A percentile compares a stretch with the other conserved stretches of the same genome.
These are phyloP conservation scores for Spea hammondii DNA, from an alignment of 2,797 vertebrate species.

Conservation along the genomic window DNA sequence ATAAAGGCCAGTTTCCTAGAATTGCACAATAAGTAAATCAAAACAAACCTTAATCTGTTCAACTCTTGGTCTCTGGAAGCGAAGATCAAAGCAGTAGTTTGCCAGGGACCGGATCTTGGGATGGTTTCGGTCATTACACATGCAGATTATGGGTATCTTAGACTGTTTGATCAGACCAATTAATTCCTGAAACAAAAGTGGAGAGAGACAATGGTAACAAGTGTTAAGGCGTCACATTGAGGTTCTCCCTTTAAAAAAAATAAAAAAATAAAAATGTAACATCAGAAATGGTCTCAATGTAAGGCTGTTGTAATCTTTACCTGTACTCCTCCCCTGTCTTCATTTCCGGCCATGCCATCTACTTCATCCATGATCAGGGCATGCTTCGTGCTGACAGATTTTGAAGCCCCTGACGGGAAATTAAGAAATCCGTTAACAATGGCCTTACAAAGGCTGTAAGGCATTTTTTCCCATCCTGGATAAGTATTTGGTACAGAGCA, in stretches of 20 bases:
- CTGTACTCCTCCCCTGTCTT: constrained; percentile 96
- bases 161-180: constrained; percentile 87
- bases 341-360: constrained; percentile 97
- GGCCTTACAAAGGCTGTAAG: not conserved
- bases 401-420: constrained; percentile 71
- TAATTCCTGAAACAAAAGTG: constrained; percentile 75
- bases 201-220: too few species aligned
- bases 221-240: not conserved
- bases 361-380: constrained; percentile 97
- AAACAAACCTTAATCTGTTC: constrained; percentile 92
- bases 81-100: constrained; percentile 94
- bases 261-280: not conserved
- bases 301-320: constrained; percentile 59
- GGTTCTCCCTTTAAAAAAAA: not conserved
- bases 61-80: constrained; percentile 89
- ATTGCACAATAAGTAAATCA: too few species aligned
- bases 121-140: constrained; percentile 98
- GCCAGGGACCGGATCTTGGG: constrained; percentile 90
- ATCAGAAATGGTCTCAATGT: too few species aligned
- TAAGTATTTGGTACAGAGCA: not conserved
- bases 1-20: too few species aligned
- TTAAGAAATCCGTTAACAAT: too few species aligned
- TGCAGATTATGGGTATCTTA: constrained; percentile 95
- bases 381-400: constrained; percentile 80
- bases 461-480: not conserved